A percentile compares a stretch with the other conserved stretches of the same genome.
Evolutionary conservation across 2,888 invertebrate species (phyloP).

Genomic region (Caenorhabditis zanzibari): DNA sequence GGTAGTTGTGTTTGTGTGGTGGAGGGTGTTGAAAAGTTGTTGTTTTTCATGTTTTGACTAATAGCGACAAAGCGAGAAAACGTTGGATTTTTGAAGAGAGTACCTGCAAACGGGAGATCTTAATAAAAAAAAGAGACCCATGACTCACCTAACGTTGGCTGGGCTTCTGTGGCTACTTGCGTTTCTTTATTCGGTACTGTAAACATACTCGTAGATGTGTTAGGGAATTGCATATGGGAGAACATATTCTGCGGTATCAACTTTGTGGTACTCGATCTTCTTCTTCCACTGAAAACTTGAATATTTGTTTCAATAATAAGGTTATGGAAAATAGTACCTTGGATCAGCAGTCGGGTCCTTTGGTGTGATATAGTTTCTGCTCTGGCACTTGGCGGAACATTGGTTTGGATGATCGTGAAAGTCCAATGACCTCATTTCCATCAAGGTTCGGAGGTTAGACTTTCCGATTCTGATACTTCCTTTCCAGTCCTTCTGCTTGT

Average conservation of each 20-base stretch:
- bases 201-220: conserved; percentile 34
- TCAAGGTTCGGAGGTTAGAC: conserved; percentile 83
- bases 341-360: conserved; percentile 64
- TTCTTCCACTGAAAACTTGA: conserved; percentile 17
- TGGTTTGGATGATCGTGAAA: conserved; percentile 84
- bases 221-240: conserved; percentile 38
- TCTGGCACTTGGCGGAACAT: conserved; percentile 85
- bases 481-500: conserved; percentile 85
- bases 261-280: conserved; percentile 47
- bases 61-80: conserved; percentile 71
- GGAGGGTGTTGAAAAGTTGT: conserved; percentile 53
- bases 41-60: conserved; percentile 68
- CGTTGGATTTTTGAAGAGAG: conserved; percentile 68
- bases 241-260: conserved; percentile 58
- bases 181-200: conserved; percentile 36
- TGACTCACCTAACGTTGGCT: conserved; percentile 58
- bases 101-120: conserved; percentile 31
- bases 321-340: conserved; percentile 13
- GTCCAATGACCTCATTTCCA: conserved; percentile 84
- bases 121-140: background rate
- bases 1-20: conserved; percentile 24
- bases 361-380: conserved; percentile 81
- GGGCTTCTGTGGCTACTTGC: conserved; percentile 42
- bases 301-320: background rate
- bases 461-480: conserved; percentile 84